A percentile compares a stretch with the other conserved stretches of the same genome.
Conservation (phyloP, 2,797 vertebrate species). For the Pangasius djambal region DNA sequence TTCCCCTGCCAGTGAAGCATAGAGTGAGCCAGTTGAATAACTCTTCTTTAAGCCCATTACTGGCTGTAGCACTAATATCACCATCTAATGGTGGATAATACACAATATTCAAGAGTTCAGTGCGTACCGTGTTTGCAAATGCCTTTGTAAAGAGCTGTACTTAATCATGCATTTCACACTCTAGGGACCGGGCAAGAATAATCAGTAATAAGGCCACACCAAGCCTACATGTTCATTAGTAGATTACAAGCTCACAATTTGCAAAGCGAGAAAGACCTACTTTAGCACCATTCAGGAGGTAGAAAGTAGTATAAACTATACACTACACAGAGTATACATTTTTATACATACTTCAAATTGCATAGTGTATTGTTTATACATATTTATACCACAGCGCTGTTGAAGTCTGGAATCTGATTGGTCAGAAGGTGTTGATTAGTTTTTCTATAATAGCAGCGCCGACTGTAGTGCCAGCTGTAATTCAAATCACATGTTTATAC, state of each 20-base stretch:
- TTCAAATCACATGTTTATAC: neutral
- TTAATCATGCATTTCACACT: constrained; percentile 77
- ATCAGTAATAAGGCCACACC: constrained; percentile 58
- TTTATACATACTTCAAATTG: neutral
- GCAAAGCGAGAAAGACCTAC: constrained; percentile 12
- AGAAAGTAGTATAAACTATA: neutral
- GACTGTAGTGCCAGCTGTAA: neutral
- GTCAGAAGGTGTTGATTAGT: neutral
- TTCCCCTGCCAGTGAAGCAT: constrained; percentile 64
- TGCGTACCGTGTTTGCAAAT: constrained; percentile 73
- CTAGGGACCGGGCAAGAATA: constrained; percentile 67
- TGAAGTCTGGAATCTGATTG: neutral
- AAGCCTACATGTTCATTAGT: constrained; percentile 61
- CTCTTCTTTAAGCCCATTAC: constrained; percentile 73
- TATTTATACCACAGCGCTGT: neutral
- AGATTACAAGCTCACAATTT: constrained; percentile 15
- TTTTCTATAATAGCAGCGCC: neutral
- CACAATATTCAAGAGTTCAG: constrained; percentile 74
- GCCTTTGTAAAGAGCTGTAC: constrained; percentile 71
- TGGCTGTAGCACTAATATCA: constrained; percentile 71
- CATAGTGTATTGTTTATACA: neutral
- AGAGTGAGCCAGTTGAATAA: constrained; percentile 71
- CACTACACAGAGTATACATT: neutral
- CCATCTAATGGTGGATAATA: constrained; percentile 78
- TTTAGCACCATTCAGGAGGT: neutral